Evolutionary conservation across 2,888 invertebrate genomes (phyloP).

Genomic region (Lamellibrachia columna): DNA sequence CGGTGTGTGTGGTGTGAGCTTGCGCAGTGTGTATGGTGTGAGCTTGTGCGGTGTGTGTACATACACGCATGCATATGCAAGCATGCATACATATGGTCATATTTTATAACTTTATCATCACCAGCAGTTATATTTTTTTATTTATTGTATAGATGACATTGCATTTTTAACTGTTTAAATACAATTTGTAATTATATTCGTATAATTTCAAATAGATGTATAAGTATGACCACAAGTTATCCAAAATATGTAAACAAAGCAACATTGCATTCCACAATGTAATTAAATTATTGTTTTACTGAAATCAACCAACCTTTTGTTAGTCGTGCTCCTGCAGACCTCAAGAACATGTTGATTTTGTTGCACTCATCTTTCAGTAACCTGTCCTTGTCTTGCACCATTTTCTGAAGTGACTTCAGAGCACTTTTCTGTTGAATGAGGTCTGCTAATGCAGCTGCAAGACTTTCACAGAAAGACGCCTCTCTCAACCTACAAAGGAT

Average conservation of each 20-base stretch:
- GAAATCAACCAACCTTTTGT: not conserved
- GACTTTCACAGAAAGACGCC: not conserved
- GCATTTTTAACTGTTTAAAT: too few species aligned
- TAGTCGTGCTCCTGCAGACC: not conserved
- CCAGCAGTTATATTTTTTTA: not conserved
- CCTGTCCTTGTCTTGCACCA: conserved; percentile 13
- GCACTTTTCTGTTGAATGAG: conserved; percentile 21
- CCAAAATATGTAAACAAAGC: not conserved
- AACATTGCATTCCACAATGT: not conserved
- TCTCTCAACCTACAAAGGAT: conserved; percentile 13
- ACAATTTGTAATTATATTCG: not conserved
- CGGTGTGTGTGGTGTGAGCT: not conserved
- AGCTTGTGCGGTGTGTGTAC: too few species aligned
- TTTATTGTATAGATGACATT: not conserved
- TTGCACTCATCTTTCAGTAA: conserved; percentile 13
- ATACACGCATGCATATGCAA: too few species aligned
- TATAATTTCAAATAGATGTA: not conserved
- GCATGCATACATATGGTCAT: too few species aligned
- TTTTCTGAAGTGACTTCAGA: not conserved
- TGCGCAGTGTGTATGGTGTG: too few species aligned
- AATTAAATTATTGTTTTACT: not conserved
- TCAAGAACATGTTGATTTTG: not conserved
- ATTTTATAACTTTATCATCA: not conserved
- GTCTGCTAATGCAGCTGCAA: not conserved
- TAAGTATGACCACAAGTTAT: not conserved